Evolutionary conservation across 2,888 invertebrate species (phyloP).

Genomic region (Tricholauxania praeusta): DNA sequence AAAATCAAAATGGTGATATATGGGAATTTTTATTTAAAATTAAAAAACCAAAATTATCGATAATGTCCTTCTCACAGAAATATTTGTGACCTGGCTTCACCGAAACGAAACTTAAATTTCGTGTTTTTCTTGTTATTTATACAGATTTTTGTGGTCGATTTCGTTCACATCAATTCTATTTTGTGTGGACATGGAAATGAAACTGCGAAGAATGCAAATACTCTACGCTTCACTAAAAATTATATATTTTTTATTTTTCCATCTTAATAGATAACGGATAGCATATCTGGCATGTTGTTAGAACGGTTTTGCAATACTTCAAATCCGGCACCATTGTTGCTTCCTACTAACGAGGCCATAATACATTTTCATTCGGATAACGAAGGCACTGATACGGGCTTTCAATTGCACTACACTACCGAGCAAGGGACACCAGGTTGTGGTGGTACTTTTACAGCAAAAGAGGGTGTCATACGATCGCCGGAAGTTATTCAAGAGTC

Average conservation of each 20-base stretch:
- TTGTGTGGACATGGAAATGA: too few relatives aligned
- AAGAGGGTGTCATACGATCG: constrained; percentile 75
- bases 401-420: constrained; percentile 83
- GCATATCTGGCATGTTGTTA: constrained; percentile 68
- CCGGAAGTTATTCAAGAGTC: constrained; percentile 71
- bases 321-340: constrained; percentile 78
- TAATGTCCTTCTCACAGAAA: too few relatives aligned
- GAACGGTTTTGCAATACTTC: constrained; percentile 81
- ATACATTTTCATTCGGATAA: constrained; percentile 87
- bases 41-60: too few relatives aligned
- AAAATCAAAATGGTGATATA: too few relatives aligned
- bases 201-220: too few relatives aligned
- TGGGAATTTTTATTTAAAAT: too few relatives aligned
- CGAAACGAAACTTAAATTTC: too few relatives aligned
- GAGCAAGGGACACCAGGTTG: constrained; percentile 83
- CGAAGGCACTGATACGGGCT: constrained; percentile 77
- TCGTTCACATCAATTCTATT: too few relatives aligned
- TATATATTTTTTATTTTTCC: not conserved
- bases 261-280: constrained; percentile 55
- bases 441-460: constrained; percentile 79
- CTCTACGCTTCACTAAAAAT: too few relatives aligned
- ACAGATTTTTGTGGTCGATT: too few relatives aligned
- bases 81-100: too few relatives aligned
- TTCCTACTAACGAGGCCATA: constrained; percentile 74
- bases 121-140: too few relatives aligned